Conservation (phyloP, 2,113 vertebrate species). For the Nothoprocta pentlandii region DNA sequence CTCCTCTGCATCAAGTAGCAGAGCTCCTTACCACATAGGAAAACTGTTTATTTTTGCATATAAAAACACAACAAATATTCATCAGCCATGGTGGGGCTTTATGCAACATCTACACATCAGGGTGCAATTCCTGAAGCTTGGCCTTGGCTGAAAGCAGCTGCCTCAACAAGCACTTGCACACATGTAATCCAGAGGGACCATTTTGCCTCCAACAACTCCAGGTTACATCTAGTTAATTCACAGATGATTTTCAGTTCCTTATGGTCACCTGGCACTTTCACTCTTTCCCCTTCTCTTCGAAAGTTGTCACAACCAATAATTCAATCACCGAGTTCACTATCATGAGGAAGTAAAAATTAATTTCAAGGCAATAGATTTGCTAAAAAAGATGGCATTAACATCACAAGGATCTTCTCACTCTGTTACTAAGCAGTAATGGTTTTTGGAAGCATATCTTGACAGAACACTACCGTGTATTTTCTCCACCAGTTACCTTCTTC, state of each 20-base stretch:
- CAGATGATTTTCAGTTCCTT: not conserved
- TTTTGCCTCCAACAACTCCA: not conserved
- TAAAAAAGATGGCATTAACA: not conserved
- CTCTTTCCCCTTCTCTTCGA: not conserved
- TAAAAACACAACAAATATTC: not conserved
- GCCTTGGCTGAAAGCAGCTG: not conserved
- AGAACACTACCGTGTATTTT: fast-evolving
- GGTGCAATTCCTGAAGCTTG: not conserved
- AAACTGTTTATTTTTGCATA: not conserved
- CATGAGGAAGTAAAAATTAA: not conserved
- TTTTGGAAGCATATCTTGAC: not conserved
- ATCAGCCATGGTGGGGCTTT: not conserved
- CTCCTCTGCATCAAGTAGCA: not conserved
- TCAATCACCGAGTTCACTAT: no score
- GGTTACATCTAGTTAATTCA: not conserved
- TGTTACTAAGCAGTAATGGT: not conserved
- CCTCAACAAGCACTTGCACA: not conserved
- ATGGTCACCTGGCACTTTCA: not conserved
- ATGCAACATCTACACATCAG: not conserved
- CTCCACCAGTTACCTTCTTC: not conserved
- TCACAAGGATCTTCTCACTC: not conserved
- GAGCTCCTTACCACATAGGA: not conserved
- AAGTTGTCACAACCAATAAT: not conserved
- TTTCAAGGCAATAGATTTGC: not conserved
- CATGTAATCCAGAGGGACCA: not conserved